phyloP scores from a whole-genome alignment of 2,797 vertebrate species.

The Zalophus californianus region DNA sequence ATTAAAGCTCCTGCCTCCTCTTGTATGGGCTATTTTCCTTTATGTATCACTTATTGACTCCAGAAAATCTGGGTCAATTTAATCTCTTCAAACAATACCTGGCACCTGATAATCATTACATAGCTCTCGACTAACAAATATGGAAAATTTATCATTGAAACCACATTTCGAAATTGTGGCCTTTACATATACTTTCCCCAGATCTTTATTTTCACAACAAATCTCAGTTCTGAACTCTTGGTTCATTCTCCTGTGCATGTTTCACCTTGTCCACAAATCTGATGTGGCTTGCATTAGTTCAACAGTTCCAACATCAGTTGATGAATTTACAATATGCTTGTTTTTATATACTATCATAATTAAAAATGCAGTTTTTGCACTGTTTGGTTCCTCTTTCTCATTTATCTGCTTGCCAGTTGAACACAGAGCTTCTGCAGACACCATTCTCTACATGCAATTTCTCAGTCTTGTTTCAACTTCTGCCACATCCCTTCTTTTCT shows the following conservation, averaged over 20 bases:
- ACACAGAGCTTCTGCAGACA: neutral
- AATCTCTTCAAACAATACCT: slow-evolving; percentile 31
- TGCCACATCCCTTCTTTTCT: neutral
- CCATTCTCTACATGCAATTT: neutral
- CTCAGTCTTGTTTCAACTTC: neutral
- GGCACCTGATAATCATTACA: slow-evolving; percentile 27
- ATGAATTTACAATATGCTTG: neutral
- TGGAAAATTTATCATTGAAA: slow-evolving; percentile 36
- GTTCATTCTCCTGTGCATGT: neutral
- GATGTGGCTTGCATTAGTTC: neutral
- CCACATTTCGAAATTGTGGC: neutral
- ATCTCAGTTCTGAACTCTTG: slow-evolving; percentile 43
- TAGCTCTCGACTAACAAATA: slow-evolving; percentile 53
- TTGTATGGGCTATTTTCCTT: neutral
- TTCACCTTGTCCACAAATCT: neutral
- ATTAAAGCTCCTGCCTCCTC: neutral
- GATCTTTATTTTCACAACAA: slow-evolving; percentile 55
- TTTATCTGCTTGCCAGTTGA: neutral
- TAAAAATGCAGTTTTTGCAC: neutral
- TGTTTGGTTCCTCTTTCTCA: neutral
- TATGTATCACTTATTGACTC: neutral
- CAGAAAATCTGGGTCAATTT: neutral
- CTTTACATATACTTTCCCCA: neutral
- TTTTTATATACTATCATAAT: neutral
- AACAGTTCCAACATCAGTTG: neutral